phyloP scores from a whole-genome alignment of 2,113 vertebrate genomes.

The Channa maculata region DNA sequence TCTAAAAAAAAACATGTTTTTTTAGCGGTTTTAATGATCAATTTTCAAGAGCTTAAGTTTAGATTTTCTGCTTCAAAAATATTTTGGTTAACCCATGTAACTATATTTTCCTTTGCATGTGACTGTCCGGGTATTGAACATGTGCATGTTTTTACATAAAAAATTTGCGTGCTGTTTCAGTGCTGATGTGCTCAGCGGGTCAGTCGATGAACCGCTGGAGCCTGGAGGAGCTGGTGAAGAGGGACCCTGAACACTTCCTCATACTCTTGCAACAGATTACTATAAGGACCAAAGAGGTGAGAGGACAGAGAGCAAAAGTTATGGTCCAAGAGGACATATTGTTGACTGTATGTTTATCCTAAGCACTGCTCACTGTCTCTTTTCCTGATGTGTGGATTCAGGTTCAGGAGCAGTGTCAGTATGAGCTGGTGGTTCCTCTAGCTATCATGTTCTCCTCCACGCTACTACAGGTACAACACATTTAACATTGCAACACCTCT shows the following conservation, averaged over 20 bases:
- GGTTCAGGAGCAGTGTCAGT: slow-evolving; percentile 92
- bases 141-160: neutral
- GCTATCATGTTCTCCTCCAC: slow-evolving; percentile 94
- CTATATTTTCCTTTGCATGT: neutral
- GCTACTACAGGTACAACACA: slow-evolving; percentile 87
- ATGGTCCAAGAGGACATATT: neutral
- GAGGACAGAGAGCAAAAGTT: slow-evolving; percentile 22
- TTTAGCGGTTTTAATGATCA: too few relatives aligned
- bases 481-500: neutral
- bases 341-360: neutral
- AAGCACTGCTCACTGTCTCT: neutral
- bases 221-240: slow-evolving; percentile 93
- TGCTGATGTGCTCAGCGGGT: slow-evolving; percentile 81
- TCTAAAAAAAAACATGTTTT: too few relatives aligned
- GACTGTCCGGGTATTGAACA: neutral
- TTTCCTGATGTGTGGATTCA: slow-evolving; percentile 60
- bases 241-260: slow-evolving; percentile 91
- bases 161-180: slow-evolving; percentile 37
- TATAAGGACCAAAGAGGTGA: slow-evolving; percentile 90
- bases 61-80: neutral
- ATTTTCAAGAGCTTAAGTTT: neutral
- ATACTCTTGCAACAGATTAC: slow-evolving; percentile 96
- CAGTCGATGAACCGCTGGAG: slow-evolving; percentile 98
- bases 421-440: slow-evolving; percentile 90
- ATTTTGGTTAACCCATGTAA: neutral